Percentiles rank a stretch among this genome's conserved stretches.
phyloP scores from a whole-genome alignment of 1,140 invertebrate genomes.

The Scaptomyza pallida region DNA sequence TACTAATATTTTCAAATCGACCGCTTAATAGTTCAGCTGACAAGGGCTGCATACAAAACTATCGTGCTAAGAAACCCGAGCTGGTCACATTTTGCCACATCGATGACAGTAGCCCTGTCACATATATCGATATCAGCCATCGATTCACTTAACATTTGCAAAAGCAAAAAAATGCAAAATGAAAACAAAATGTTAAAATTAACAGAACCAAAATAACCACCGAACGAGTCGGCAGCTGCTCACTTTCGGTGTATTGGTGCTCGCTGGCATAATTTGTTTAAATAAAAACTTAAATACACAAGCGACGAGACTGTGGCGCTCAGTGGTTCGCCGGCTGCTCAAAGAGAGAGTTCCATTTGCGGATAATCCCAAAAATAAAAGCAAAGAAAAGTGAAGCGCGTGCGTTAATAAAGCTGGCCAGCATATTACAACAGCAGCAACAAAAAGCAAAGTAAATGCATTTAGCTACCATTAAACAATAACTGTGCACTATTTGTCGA shows the following conservation, averaged over 20 bases:
- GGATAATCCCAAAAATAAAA: conserved; percentile 5
- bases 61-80: background rate
- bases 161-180: conserved; percentile 23
- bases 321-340: conserved; percentile 52
- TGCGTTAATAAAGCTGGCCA: conserved; percentile 38
- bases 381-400: conserved; percentile 25
- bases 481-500: conserved; percentile 21
- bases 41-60: conserved; percentile 11
- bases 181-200: conserved; percentile 40
- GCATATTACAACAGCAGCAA: conserved; percentile 28
- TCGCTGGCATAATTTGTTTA: conserved; percentile 42
- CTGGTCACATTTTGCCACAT: conserved; percentile 7
- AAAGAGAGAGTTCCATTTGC: conserved; percentile 48
- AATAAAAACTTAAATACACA: conserved; percentile 46
- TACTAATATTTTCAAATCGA: background rate
- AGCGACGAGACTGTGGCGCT: conserved; percentile 39
- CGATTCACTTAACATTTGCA: conserved; percentile 11
- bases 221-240: conserved; percentile 27
- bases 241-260: conserved; percentile 32
- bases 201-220: conserved; percentile 39
- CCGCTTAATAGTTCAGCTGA: conserved; percentile 11
- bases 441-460: conserved; percentile 38
- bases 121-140: conserved; percentile 12
- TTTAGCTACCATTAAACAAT: conserved; percentile 18
- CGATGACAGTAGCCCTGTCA: background rate